Evolutionary conservation across 2,888 invertebrate species (phyloP).

Genomic region (Griposia aprilina): DNA sequence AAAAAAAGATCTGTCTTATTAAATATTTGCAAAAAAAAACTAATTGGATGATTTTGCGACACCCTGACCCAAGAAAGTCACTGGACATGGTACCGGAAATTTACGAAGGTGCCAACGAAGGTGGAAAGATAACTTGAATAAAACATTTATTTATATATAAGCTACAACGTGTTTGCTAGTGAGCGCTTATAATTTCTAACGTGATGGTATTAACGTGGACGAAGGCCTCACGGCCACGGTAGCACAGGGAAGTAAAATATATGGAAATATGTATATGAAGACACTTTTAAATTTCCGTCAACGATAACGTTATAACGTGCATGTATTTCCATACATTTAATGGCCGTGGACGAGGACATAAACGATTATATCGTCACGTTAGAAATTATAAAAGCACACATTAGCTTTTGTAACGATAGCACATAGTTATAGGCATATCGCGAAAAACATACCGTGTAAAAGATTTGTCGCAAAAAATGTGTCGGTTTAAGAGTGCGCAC

Average conservation of each 20-base stretch:
- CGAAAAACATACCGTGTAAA: neutral
- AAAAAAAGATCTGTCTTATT: neutral
- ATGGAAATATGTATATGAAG: too few relatives aligned
- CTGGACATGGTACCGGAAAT: neutral
- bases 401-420: neutral
- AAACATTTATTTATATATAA: slow-evolving; percentile 5
- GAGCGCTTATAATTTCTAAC: too few relatives aligned
- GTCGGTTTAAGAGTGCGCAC: too few relatives aligned
- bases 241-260: too few relatives aligned
- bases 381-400: neutral
- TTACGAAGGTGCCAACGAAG: too few relatives aligned
- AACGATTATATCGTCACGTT: too few relatives aligned
- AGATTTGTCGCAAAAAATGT: neutral
- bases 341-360: too few relatives aligned
- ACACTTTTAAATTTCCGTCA: too few relatives aligned
- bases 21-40: neutral
- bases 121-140: slow-evolving; percentile 25
- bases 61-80: neutral
- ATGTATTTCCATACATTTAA: too few relatives aligned
- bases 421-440: neutral
- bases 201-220: too few relatives aligned
- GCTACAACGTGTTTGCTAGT: neutral
- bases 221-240: too few relatives aligned
- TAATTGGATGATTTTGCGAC: neutral
- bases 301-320: too few relatives aligned